A percentile compares a stretch with the other conserved stretches of the same genome.
phyloP scores from a whole-genome alignment of 2,113 vertebrate species.

The Rhinichthys klamathensis region DNA sequence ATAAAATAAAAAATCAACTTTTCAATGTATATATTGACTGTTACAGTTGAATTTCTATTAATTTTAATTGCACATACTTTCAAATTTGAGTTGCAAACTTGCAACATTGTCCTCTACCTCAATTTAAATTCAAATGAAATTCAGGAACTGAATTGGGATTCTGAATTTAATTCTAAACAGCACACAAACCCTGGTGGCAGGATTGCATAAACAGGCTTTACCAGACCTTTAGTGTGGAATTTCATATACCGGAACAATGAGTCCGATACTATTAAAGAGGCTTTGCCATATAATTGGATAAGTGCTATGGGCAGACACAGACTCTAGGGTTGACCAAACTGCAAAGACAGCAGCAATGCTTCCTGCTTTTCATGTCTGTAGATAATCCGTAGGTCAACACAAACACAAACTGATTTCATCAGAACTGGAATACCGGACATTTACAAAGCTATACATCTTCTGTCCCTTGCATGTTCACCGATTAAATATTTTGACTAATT shows the following conservation, averaged over 20 bases:
- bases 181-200: neutral
- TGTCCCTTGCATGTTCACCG: neutral
- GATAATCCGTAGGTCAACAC: neutral
- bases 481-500: neutral
- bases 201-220: neutral
- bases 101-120: neutral
- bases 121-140: neutral
- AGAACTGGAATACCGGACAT: neutral
- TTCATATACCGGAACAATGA: neutral
- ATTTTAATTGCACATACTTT: too few species aligned
- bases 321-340: neutral
- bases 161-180: neutral
- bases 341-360: neutral
- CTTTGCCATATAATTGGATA: constrained; percentile 3
- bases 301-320: neutral
- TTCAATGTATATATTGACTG: too few species aligned
- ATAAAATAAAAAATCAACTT: too few species aligned
- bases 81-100: too few species aligned
- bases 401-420: neutral
- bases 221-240: neutral
- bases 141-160: neutral
- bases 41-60: too few species aligned
- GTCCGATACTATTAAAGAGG: neutral
- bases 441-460: too few species aligned
- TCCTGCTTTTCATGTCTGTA: neutral